Base-by-base conservation (phyloP, 2,797 vertebrate species). In the Gorsachius magnificus region DNA sequence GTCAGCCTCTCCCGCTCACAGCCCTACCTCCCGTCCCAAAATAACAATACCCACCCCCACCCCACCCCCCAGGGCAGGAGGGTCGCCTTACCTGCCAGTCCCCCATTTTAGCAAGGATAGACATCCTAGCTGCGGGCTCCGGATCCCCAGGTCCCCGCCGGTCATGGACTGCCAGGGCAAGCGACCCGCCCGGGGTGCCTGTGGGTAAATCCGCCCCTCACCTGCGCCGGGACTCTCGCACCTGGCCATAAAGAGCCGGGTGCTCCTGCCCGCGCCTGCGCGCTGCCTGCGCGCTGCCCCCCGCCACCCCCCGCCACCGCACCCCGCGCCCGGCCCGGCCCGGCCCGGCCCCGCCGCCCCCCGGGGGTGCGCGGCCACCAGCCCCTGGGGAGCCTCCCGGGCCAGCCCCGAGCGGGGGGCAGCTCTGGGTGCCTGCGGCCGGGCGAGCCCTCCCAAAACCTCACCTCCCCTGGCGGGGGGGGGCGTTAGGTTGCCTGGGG, bases 101-200 rank as follows among this genome's bases (percentile, higher is more conserved):
- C 96, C 98, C 99, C 99, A 99, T 99, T 98, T 98, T 99, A 97
- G 98, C 99, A 97, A 99, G 99, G 97, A 99, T 96, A 98, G 99
- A 99, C 99, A 99, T 99, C 97, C 92, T 98, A 97, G 95, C 98
- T 97, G 87, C 56, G 83, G 97, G 95, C 97, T 98, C 98, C 98
- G 97, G 98, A 96, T 98, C 96, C 97, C 91, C 97, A 84, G 96
- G 92, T 97, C 95, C 97, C 97, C 96, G 97, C 95, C 85, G 98
- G 98, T 99, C 98, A 98, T 97, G 97, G 97, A 98, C 95, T 96
- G 95, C 74, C 43, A 83, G 95, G 97, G 97, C 97, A 98, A 98
- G 98, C 98, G 97, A 97, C 98, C 98, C 97, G 96, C 98, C 82
- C 89, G 93, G 96, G 98, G 98, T 98, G 97, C 97, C 98, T 98